These are phyloP conservation scores for Gonioctena quinquepunctata DNA, from an alignment of 1,140 invertebrate species.

Conservation along the genomic window DNA sequence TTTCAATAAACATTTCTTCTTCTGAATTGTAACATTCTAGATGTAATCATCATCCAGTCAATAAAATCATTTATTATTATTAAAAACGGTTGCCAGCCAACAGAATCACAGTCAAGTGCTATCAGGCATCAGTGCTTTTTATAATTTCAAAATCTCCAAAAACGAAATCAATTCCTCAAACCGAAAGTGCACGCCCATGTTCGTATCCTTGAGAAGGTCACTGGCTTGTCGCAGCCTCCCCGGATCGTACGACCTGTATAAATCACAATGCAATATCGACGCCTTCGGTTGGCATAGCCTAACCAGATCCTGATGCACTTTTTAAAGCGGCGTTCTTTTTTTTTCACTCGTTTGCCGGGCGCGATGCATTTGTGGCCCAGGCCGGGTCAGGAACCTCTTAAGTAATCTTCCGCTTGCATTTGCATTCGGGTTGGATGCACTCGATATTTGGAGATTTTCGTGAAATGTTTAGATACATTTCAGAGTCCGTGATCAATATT, in stretches of 20 bases:
- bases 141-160: too few relatives aligned
- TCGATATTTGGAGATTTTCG: conserved; percentile 1
- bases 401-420: conserved; percentile 12
- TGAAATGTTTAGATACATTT: not conserved
- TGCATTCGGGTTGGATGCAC: conserved; percentile 1
- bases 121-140: too few relatives aligned
- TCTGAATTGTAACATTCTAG: too few relatives aligned
- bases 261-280: conserved; percentile 46
- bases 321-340: conserved; percentile 16
- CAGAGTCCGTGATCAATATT: too few relatives aligned
- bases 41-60: too few relatives aligned
- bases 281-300: conserved; percentile 36
- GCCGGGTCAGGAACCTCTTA: conserved; percentile 11
- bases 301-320: conserved; percentile 30
- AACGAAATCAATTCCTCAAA: too few relatives aligned
- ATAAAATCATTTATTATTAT: too few relatives aligned
- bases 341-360: conserved; percentile 1
- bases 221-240: conserved; percentile 41
- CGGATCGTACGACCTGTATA: conserved; percentile 39
- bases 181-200: conserved; percentile 17
- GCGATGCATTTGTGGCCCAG: conserved; percentile 2
- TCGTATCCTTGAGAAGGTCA: conserved; percentile 45
- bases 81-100: too few relatives aligned
- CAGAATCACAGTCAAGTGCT: too few relatives aligned
- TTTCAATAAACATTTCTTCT: too few relatives aligned